phyloP scores from a whole-genome alignment of 2,888 invertebrate species.

The Agapetus fuscipes region DNA sequence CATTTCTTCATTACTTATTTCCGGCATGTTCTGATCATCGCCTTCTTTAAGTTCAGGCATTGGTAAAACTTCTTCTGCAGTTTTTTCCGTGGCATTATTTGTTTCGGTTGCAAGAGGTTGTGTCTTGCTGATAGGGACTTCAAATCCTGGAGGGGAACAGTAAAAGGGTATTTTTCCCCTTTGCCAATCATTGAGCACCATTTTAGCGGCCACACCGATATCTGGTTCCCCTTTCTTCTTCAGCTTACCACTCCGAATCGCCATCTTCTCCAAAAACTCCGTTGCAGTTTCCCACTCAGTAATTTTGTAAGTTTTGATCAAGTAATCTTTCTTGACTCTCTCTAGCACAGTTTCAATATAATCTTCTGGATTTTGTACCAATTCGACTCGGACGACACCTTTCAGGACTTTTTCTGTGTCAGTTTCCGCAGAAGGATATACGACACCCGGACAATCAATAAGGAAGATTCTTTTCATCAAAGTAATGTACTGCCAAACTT shows the following conservation, averaged over 20 bases:
- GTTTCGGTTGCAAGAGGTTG: constrained; percentile 25
- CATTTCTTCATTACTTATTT: constrained; percentile 26
- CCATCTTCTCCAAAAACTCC: constrained; percentile 89
- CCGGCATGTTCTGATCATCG: constrained; percentile 24
- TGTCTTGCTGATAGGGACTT: constrained; percentile 50
- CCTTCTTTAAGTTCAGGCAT: too few species aligned
- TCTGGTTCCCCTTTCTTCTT: constrained; percentile 97
- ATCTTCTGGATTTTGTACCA: constrained; percentile 89
- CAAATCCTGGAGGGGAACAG: constrained; percentile 76
- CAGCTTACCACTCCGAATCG: constrained; percentile 77
- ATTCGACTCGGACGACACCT: constrained; percentile 94
- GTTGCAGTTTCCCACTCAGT: constrained; percentile 68
- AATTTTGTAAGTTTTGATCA: constrained; percentile 84
- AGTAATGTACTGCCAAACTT: constrained; percentile 99
- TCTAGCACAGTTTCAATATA: constrained; percentile 81
- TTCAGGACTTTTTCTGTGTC: constrained; percentile 93
- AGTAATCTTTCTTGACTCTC: constrained; percentile 81
- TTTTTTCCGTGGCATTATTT: constrained; percentile 17
- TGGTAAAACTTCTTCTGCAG: constrained; percentile 23
- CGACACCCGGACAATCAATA: constrained; percentile 98
- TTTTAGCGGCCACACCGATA: constrained; percentile 75
- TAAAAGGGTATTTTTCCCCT: constrained; percentile 95
- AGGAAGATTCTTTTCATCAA: constrained; percentile 94
- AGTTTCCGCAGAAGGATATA: constrained; percentile 93
- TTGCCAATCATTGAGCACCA: constrained; percentile 98